Percentiles rank a stretch among this genome's conserved stretches.
Conservation (phyloP, 2,113 vertebrate genomes). For the Carollia perspicillata region DNA sequence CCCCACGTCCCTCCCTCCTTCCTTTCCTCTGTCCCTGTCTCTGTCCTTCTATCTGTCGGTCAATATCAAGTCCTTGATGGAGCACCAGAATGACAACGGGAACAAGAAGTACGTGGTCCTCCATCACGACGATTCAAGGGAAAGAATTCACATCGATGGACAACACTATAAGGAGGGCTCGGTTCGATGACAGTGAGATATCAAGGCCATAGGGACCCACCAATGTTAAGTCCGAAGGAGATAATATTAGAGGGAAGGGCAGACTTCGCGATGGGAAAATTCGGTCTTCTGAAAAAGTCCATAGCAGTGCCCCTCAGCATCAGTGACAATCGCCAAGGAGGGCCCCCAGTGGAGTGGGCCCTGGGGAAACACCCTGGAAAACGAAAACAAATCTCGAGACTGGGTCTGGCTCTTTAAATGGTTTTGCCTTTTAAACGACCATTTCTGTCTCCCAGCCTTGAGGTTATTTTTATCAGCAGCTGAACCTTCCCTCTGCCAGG, state of each 20-base stretch:
- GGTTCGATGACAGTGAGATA: not conserved
- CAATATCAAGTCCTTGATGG: not conserved
- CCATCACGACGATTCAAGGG: accelerated
- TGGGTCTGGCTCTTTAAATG: not conserved
- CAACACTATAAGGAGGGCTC: not conserved
- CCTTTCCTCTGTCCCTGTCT: no score
- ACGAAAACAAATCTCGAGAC: not conserved
- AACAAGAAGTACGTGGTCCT: not conserved
- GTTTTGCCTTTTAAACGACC: not conserved
- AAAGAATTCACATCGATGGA: not conserved
- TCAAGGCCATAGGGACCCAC: not conserved
- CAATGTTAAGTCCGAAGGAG: not conserved
- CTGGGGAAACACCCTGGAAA: not conserved
- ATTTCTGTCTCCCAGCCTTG: not conserved
- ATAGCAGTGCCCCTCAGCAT: accelerated
- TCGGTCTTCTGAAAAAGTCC: not conserved
- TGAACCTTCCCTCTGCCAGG: not conserved
- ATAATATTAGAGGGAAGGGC: not conserved
- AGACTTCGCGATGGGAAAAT: not conserved
- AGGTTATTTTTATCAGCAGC: not conserved
- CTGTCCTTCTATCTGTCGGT: not conserved
- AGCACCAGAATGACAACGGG: not conserved
- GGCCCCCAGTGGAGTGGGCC: not conserved
- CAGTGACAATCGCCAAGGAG: not conserved
- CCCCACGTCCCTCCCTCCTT: not conserved